A percentile compares a stretch with the other conserved stretches of the same genome.
Conservation (phyloP, 2,888 invertebrate species). For the Hyposoter didymator region DNA sequence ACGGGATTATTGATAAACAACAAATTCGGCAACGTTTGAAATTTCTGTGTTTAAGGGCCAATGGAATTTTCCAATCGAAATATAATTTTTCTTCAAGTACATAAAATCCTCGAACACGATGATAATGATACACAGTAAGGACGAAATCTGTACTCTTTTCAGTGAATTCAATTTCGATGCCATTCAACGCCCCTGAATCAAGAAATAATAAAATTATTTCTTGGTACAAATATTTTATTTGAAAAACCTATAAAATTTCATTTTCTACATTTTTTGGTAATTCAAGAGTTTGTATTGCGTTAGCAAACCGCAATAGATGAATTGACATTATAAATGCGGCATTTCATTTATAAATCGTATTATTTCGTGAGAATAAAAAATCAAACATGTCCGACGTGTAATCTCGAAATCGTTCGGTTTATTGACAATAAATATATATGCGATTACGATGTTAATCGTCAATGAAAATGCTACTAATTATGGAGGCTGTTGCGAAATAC, state of each 20-base stretch:
- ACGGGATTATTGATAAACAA: conserved; percentile 15
- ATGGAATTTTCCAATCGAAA: background rate
- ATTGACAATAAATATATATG: conserved; percentile 57
- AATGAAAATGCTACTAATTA: conserved; percentile 7
- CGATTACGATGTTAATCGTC: conserved; percentile 18
- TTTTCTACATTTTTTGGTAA: background rate
- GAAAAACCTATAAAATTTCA: background rate
- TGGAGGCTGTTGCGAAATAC: conserved; percentile 11
- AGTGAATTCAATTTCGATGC: background rate
- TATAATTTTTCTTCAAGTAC: background rate
- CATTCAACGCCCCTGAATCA: background rate
- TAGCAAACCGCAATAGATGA: background rate
- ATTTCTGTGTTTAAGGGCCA: background rate
- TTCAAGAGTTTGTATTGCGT: background rate
- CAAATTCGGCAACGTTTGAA: conserved; percentile 1
- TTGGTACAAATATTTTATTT: background rate
- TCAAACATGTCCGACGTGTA: background rate
- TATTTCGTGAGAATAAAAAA: background rate
- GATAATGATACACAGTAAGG: background rate
- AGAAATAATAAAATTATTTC: background rate
- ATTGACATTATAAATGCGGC: background rate
- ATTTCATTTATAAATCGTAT: background rate
- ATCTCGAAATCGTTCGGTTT: conserved; percentile 48
- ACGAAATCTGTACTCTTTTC: background rate
- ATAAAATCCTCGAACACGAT: background rate